Percentiles rank a stretch among this genome's conserved stretches.
Conservation (phyloP, 2,888 invertebrate species). For the Nebria brevicollis region DNA sequence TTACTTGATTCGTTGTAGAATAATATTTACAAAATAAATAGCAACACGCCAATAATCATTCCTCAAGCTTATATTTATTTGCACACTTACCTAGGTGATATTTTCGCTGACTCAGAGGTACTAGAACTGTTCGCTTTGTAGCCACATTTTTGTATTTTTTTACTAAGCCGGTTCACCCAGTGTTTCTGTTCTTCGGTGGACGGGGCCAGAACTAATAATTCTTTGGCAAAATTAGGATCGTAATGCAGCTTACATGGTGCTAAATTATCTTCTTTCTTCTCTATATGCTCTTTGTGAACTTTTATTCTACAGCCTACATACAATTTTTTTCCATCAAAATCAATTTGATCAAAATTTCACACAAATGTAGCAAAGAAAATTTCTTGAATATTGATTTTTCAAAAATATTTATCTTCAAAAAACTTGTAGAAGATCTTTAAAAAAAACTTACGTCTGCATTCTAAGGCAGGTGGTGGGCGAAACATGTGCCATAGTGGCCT, state of each 20-base stretch:
- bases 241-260: slow-evolving; percentile 97
- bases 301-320: slow-evolving; percentile 90
- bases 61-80: not conserved
- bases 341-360: not conserved
- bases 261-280: slow-evolving; percentile 83
- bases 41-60: not conserved
- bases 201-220: slow-evolving; percentile 89
- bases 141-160: slow-evolving; percentile 92
- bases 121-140: slow-evolving; percentile 84
- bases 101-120: slow-evolving; percentile 72
- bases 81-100: slow-evolving; percentile 77
- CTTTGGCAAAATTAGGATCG: slow-evolving; percentile 93
- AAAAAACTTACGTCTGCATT: slow-evolving; percentile 84
- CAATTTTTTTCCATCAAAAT: not conserved
- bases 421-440: not conserved
- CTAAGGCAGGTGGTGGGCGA: slow-evolving; percentile 96
- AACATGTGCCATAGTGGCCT: slow-evolving; percentile 98
- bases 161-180: slow-evolving; percentile 92
- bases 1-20: not conserved
- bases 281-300: slow-evolving; percentile 97
- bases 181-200: slow-evolving; percentile 88
- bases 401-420: not conserved
- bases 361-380: not conserved
- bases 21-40: not conserved
- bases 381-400: not conserved